Conservation (phyloP, 1,140 invertebrate species). For the Acromyrmex echinatior region DNA sequence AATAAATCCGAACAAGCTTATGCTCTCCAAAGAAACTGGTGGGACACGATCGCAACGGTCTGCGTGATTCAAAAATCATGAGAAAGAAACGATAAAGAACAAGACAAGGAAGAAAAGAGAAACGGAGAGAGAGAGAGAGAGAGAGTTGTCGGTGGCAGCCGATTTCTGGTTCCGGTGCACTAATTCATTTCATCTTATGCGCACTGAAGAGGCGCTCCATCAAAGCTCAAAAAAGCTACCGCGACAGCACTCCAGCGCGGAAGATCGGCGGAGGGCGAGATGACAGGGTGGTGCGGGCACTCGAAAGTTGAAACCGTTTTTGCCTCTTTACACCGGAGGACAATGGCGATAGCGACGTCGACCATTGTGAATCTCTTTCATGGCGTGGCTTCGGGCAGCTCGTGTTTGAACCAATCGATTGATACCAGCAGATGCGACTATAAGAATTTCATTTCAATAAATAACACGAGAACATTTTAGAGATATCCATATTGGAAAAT, state of each 20-base stretch:
- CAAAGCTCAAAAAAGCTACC: constrained; percentile 82
- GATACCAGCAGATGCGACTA: constrained; percentile 34
- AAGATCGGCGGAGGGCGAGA: constrained; percentile 59
- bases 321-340: constrained; percentile 69
- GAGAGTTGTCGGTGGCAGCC: constrained; percentile 13
- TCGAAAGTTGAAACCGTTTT: constrained; percentile 84
- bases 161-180: constrained; percentile 73
- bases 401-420: constrained; percentile 22
- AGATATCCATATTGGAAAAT: not conserved
- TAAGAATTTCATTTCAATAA: constrained; percentile 7
- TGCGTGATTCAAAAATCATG: constrained; percentile 55
- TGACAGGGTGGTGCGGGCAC: constrained; percentile 70
- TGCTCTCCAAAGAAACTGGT: constrained; percentile 22
- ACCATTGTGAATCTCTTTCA: constrained; percentile 77
- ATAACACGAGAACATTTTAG: not conserved
- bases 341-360: constrained; percentile 71
- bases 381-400: constrained; percentile 4
- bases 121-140: constrained; percentile 1
- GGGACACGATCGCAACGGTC: constrained; percentile 66
- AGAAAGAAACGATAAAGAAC: constrained; percentile 27
- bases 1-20: constrained; percentile 57
- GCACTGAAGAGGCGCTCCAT: constrained; percentile 85
- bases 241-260: constrained; percentile 79
- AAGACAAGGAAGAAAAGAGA: not conserved
- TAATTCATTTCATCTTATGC: constrained; percentile 86